These are phyloP conservation scores for Laodelphax striatellus DNA, from an alignment of 1,140 invertebrate species.

Conservation along the genomic window DNA sequence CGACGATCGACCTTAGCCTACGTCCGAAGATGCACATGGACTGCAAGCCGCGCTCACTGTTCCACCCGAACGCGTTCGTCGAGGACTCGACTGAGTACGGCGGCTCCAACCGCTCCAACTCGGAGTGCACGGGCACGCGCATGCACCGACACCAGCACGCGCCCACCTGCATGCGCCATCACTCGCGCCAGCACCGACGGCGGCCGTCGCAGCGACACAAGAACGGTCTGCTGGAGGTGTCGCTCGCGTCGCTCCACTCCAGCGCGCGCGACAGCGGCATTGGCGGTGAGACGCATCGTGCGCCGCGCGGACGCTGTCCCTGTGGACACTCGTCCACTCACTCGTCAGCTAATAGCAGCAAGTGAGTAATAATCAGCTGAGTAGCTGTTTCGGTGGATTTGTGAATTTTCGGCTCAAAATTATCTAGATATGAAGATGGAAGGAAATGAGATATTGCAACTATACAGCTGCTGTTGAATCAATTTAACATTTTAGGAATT, in stretches of 20 bases:
- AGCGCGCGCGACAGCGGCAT: slow-evolving; percentile 70
- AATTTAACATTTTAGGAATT: too few relatives aligned
- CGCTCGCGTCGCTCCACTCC: slow-evolving; percentile 62
- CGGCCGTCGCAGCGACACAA: slow-evolving; percentile 20
- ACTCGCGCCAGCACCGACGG: slow-evolving; percentile 13
- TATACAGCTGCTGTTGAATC: too few relatives aligned
- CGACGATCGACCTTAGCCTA: slow-evolving; percentile 11
- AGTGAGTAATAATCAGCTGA: slow-evolving; percentile 45
- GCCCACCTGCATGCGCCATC: slow-evolving; percentile 17
- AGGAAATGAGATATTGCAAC: too few relatives aligned
- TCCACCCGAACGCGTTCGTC: slow-evolving; percentile 25
- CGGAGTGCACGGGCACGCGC: slow-evolving; percentile 14
- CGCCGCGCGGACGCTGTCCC: slow-evolving; percentile 39
- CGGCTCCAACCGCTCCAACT: slow-evolving; percentile 15
- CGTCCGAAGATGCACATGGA: slow-evolving; percentile 15
- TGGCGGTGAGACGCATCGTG: slow-evolving; percentile 38
- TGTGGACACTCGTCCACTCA: slow-evolving; percentile 53
- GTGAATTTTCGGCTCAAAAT: too few relatives aligned
- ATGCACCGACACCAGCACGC: slow-evolving; percentile 13
- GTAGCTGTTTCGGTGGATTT: too few relatives aligned
- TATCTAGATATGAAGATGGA: too few relatives aligned
- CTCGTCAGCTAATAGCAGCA: slow-evolving; percentile 54
- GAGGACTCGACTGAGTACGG: slow-evolving; percentile 27
- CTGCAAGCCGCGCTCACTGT: slow-evolving; percentile 21
- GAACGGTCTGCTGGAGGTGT: slow-evolving; percentile 39